Evolutionary conservation across 2,888 invertebrate species (phyloP), one percentile per base, ranked within the genome.

Genomic region (Petrolisthes manimaculis): DNA sequence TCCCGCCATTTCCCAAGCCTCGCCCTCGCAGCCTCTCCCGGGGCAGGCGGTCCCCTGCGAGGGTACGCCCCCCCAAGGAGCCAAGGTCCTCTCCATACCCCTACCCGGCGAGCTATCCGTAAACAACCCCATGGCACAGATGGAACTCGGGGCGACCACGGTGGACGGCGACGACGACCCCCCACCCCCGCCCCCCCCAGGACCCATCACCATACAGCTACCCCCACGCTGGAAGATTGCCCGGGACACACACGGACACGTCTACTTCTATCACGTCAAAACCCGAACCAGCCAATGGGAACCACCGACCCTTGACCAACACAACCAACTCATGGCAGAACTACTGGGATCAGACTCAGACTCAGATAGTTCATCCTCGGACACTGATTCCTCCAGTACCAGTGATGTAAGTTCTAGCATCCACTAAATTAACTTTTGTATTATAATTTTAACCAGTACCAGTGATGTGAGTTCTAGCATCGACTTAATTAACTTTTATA

Each of bases 211-310:
- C 91, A 92, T 91, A 89, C 92, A 96, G 91, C 93, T 98, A 88
- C 97, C 97, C 0, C 96, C 96, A 0, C 95, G 96, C 92, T 99
- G 99, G 99, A 96, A 97, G 92, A 96, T 95, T 92, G 96, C 97
- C 0, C 94, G 95, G 90, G 98, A 98, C 92, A 93, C 94, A 3
- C 95, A 96, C 85, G 98, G 98, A 0, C 95, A 97, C 91, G 95
- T 96, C 0, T 99, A 98, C 93, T 99, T 97, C 94, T 99, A 98
- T 93, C 97, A 99, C 93, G 94, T 96, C 1, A 96, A 95, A 93
- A 94, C 95, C 82, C 94, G 97, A 8, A 84, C 78, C 75, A 87
- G 83, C 84, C 81, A 84, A 86, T 84, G 89, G 87, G 85, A 90
- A 75, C 83, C 88, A 37, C 89, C 86, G 5, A 80, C 88, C 37